Evolutionary conservation across 2,888 invertebrate species (phyloP), one percentile per base, ranked within the genome.

Genomic region (Tinea pellionella): DNA sequence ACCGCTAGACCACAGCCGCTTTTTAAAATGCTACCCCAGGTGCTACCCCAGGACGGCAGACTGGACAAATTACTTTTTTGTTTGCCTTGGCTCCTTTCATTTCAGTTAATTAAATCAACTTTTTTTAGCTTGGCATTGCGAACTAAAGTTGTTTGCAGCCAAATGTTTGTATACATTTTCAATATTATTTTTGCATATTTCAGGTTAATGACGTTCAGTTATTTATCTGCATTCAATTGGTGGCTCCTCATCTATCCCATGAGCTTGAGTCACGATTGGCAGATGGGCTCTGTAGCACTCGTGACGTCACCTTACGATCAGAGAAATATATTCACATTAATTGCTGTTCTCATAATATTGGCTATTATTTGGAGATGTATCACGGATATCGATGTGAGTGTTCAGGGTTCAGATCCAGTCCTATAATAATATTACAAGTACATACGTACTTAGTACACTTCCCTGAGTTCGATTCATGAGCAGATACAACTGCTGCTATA

Each of bases 221-320:
- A 94, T 81, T 80, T 96, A 71, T 92, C 94, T 6, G 93, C 93
- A 0, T 92, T 94, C 84, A 96, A 96, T 86, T 91, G 92, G 88
- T 94, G 94, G 93, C 79, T 96, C 63, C 83, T 96, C n/a, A 80
- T 96, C 60, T 93, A 92, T 65, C 96, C 96, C 0, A 89, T 90
- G 69, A 90, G 90, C 0, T 87, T 96, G 56, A 93, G 94, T 67
- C 95, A 96, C 73, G 96, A 96, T 78, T 96, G 96, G 96, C 95
- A 96, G 83, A 93, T 95, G 92, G 94, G 94, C 6, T 95, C 94
- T 12, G 91, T 96, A 63, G 94, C 95, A 18, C 85, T 95, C 62
- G 89, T 96, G 65, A 91, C 93, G 59, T 89, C 58, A 67, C 90
- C 42, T 80, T 83, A 57, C 94, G 96, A 96, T 73, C 85, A 88